Base-by-base conservation (phyloP, 2,797 vertebrate species). In the Muraenolepis orangiensis region DNA sequence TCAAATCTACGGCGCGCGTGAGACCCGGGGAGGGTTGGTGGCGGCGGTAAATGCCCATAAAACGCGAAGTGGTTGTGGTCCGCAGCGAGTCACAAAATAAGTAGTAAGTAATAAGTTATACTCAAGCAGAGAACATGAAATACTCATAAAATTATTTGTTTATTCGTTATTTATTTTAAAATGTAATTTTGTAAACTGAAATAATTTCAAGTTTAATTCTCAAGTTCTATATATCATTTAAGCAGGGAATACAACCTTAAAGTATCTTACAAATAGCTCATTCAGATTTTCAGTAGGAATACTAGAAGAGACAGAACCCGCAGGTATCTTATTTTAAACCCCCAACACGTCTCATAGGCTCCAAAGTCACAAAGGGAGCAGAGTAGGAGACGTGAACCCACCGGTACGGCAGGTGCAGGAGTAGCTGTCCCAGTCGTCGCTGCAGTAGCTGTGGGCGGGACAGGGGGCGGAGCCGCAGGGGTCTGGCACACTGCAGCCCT, bases 401-500 rank as follows among this genome's bases (percentile, higher is more conserved):
- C 97, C 96, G 0, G 91, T 86, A 70, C 94, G 93, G 81, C 97
- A 98, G 87, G 93, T 96, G 90, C 97, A 98, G 61, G 95, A 96
- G 86, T 92, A 91, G 80, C 95, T 94, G 91, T 96, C 97, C 97
- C 97, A 98, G 74, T 95, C 93, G 0, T 96, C 88, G 3, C 90
- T 95, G 93, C 97, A 98, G 88, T 94, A 95, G 90, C 97, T 97
- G 92, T 95, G 94, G 40, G 80, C 61, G 0, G 97, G 96, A 83
- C 97, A 98, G 0, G 96, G 95, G 86, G 78, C 95, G 29, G 95
- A 96, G 84, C 93, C 91, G 72, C 97, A 99, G 68, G 95, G 96
- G 86, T 98, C 95, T 0, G 95, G 95, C 40, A 96, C 81, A 51
- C 85, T 93, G 81, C 97, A 99, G 82, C 97, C 97, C 0, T 74